Percentiles rank a stretch among this genome's conserved stretches.
These are phyloP conservation scores for Trichogramma evanescens DNA, from an alignment of 2,888 invertebrate genomes.

Conservation along the genomic window DNA sequence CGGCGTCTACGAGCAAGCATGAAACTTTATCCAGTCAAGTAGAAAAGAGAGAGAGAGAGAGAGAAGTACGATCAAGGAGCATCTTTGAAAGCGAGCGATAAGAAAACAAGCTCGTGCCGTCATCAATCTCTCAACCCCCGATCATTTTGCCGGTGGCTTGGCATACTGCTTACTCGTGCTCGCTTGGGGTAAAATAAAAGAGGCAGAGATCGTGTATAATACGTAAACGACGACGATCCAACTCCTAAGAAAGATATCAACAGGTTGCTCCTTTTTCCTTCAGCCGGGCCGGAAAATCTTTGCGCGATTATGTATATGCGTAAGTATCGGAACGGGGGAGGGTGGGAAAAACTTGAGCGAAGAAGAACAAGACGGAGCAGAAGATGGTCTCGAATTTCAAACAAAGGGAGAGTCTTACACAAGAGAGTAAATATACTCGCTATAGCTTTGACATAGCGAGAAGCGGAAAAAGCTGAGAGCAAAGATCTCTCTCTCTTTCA, in stretches of 20 bases:
- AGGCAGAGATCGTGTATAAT: neutral
- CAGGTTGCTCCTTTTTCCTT: conserved; percentile 35
- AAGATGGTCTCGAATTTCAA: conserved; percentile 21
- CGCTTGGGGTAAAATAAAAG: conserved; percentile 1
- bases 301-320: neutral
- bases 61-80: neutral
- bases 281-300: conserved; percentile 36
- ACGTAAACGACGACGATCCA: conserved; percentile 6
- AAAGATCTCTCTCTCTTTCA: too few relatives aligned
- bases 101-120: conserved; percentile 26
- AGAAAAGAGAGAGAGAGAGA: conserved; percentile 11
- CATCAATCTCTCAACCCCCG: neutral
- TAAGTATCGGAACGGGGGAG: neutral
- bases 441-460: too few relatives aligned
- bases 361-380: conserved; percentile 10
- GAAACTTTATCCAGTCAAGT: conserved; percentile 1
- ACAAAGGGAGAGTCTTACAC: conserved; percentile 11
- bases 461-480: too few relatives aligned
- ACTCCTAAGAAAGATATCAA: conserved; percentile 27
- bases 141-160: neutral
- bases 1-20: too few relatives aligned
- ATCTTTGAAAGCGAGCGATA: conserved; percentile 22
- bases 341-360: conserved; percentile 6
- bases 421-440: too few relatives aligned
- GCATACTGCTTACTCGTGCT: neutral